Conservation (phyloP, 2,113 vertebrate species). For the Pelvicachromis taeniatus region DNA sequence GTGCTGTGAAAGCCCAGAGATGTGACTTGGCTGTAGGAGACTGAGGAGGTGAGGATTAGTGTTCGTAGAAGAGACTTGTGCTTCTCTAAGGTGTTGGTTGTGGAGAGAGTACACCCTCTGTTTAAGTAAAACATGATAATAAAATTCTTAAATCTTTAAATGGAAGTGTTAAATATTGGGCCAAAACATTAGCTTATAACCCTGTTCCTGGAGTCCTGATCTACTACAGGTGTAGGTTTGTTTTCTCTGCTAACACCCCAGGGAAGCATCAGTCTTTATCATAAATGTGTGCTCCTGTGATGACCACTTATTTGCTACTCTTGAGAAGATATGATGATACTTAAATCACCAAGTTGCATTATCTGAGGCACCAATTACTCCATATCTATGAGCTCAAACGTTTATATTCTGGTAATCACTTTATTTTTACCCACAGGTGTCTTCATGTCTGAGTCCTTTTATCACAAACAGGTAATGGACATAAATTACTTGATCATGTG, state of each 20-base stretch:
- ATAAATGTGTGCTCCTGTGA: slow-evolving; percentile 58
- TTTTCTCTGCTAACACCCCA: not conserved
- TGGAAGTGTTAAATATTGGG: accelerated
- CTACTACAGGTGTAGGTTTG: accelerated
- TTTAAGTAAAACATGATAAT: accelerated
- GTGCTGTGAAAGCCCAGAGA: accelerated
- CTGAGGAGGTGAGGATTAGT: slow-evolving; percentile 3
- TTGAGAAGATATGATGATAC: slow-evolving; percentile 71
- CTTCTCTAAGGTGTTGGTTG: not conserved
- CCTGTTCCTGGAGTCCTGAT: not conserved
- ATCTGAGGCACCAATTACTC: slow-evolving; percentile 63
- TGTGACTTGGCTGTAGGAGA: accelerated
- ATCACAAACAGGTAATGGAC: not conserved
- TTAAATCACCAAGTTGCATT: slow-evolving; percentile 57
- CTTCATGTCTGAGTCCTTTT: accelerated
- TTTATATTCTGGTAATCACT: accelerated
- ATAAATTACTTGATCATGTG: accelerated
- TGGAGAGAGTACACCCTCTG: not conserved
- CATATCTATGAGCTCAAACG: accelerated
- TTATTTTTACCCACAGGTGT: not conserved
- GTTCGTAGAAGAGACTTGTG: not conserved
- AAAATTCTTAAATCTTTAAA: accelerated
- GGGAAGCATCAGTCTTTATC: not conserved
- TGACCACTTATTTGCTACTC: slow-evolving; percentile 80
- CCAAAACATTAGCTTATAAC: accelerated